These are phyloP conservation scores for Amazona vittata DNA, from an alignment of 2,113 vertebrate species.

Conservation along the genomic window DNA sequence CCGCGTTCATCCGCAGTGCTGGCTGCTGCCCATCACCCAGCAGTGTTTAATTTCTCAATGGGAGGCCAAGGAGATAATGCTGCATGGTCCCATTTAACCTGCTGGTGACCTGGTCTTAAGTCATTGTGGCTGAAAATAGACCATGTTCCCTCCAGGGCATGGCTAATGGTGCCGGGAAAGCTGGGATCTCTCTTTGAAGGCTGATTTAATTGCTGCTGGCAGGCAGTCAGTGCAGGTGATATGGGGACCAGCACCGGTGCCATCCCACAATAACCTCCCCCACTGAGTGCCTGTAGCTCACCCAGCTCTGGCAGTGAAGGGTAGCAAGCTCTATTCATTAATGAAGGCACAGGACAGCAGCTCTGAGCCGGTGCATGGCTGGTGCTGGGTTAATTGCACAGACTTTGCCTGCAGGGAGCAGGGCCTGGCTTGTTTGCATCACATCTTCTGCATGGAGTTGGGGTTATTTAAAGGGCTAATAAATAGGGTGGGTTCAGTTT, in stretches of 20 bases:
- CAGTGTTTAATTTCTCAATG: conserved; percentile 50
- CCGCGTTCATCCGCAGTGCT: not conserved
- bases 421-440: fast-evolving
- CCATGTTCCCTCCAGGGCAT: conserved; percentile 55
- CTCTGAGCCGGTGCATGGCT: fast-evolving
- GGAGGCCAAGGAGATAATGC: conserved; percentile 44
- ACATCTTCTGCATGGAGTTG: not conserved
- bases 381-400: fast-evolving
- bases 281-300: not conserved
- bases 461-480: not conserved
- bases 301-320: not conserved
- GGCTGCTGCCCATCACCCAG: conserved; percentile 9
- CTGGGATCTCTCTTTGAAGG: conserved; percentile 55
- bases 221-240: conserved; percentile 52
- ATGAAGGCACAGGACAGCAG: not conserved
- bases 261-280: conserved; percentile 12
- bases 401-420: not conserved
- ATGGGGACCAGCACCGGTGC: conserved; percentile 4
- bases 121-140: conserved; percentile 70
- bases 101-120: conserved; percentile 68
- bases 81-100: conserved; percentile 65
- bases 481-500: not conserved
- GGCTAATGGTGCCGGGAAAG: conserved; percentile 58
- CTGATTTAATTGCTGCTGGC: conserved; percentile 67
- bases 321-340: not conserved